Evolutionary conservation across 2,888 invertebrate species (phyloP).

Genomic region (Cheilosia pagana): DNA sequence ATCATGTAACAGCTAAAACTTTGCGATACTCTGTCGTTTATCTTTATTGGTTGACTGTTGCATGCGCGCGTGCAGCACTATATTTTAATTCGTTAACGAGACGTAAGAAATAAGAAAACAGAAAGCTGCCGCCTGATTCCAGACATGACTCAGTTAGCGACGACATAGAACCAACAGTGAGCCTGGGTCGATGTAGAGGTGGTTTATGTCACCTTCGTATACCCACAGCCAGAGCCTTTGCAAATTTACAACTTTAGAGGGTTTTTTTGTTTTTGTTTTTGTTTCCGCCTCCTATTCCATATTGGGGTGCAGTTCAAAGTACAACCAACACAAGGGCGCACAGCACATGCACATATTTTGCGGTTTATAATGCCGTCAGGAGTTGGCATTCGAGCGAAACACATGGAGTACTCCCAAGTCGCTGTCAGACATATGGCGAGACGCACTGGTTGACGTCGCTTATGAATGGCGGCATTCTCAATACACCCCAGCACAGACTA

Average conservation of each 20-base stretch:
- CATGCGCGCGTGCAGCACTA: constrained; percentile 50
- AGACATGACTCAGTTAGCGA: constrained; percentile 46
- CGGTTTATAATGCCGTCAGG: constrained; percentile 14
- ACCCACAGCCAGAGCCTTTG: constrained; percentile 4
- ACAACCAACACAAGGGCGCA: constrained; percentile 13
- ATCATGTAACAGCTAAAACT: constrained; percentile 4
- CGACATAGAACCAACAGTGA: neutral
- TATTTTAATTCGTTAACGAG: constrained; percentile 58
- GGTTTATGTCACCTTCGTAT: constrained; percentile 33
- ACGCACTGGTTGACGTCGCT: constrained; percentile 30
- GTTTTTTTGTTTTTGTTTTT: constrained; percentile 9
- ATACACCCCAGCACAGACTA: constrained; percentile 18
- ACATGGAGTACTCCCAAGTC: constrained; percentile 8
- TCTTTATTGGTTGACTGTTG: constrained; percentile 67
- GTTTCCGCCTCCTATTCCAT: neutral
- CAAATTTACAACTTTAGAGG: constrained; percentile 19
- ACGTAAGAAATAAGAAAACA: constrained; percentile 45
- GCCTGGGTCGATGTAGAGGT: neutral
- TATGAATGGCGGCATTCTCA: constrained; percentile 35
- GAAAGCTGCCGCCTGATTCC: constrained; percentile 17
- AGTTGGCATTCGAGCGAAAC: constrained; percentile 10
- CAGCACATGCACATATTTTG: constrained; percentile 2
- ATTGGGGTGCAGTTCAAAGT: constrained; percentile 34
- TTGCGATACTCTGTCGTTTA: constrained; percentile 61
- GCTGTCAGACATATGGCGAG: constrained; percentile 25